These are phyloP conservation scores for Gambusia yucatana DNA, from an alignment of 2,797 vertebrate species.

Conservation along the genomic window DNA sequence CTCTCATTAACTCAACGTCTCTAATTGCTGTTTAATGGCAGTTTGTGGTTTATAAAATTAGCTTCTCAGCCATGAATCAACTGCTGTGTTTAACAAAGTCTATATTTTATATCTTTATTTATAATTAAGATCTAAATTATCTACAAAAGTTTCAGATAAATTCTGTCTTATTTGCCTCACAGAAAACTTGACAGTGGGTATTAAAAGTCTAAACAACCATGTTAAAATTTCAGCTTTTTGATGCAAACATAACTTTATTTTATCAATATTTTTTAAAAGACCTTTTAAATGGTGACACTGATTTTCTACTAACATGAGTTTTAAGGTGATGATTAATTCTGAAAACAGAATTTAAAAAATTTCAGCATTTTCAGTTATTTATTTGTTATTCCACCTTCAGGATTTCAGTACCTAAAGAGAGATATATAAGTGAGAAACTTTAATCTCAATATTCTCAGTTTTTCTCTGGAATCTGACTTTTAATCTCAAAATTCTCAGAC, in stretches of 20 bases:
- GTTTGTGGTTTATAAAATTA: neutral
- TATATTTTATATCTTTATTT: neutral
- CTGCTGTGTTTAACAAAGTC: conserved; percentile 3
- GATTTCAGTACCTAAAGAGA: neutral
- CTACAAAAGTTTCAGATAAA: neutral
- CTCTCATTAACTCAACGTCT: neutral
- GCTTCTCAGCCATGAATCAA: neutral
- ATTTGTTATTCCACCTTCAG: neutral
- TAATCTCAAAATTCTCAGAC: no score
- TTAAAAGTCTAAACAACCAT: neutral
- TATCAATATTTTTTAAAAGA: neutral
- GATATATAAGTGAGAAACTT: neutral
- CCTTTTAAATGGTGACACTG: neutral
- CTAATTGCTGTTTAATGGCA: conserved; percentile 4
- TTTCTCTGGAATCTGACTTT: no score
- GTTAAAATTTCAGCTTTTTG: neutral
- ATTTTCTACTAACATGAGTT: neutral
- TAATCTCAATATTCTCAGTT: no score
- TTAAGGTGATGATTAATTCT: neutral
- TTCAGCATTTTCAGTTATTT: neutral
- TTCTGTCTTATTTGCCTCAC: neutral
- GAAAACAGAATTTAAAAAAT: neutral
- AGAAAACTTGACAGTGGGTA: neutral
- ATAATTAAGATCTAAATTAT: neutral
- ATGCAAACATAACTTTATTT: neutral